Evolutionary conservation across 2,797 vertebrate species (phyloP), one percentile per base, ranked within the genome.

Genomic region (Oreochromis grahami): DNA sequence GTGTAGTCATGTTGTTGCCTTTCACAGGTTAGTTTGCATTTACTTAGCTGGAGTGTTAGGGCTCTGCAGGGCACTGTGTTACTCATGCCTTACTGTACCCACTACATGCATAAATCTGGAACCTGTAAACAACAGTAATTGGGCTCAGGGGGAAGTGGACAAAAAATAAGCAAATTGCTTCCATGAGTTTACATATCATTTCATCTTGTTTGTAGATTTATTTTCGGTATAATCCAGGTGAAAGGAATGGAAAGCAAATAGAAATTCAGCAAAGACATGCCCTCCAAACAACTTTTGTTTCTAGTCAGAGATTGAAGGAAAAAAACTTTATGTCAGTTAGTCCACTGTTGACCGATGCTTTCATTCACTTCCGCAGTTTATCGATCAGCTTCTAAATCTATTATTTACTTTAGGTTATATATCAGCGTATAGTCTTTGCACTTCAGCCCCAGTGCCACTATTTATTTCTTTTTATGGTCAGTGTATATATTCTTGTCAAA

Each of bases 111-210:
- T 79, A 63, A 87, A 87, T 88, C 80, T 83, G 78, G 43, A 82
- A 90, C 65, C 84, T 82, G 93, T 93, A 93, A 95, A 95, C 94
- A 93, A 82, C 78, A 56, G 82, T 95, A 94, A 95, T 95, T 95
- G 91, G 93, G 65, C 95, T 93, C 94, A 90, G 29, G 94, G 89
- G 94, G 86, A 80, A 80, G 58, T 26, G 79, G 82, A 78, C 21
- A 77, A 83, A 88, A 87, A 86, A 84, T 80, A 89, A 80, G 91
- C 70, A 89, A 90, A 78, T 60, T 48, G 48, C 77, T 76, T 83
- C 80, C 63, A 11, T 60, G 80, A 89, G 65, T 80, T 76, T 68
- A 78, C 74, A 50, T 55, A 76, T 84, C 24, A 85, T 87, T 91
- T 91, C 12, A 55, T 50, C 14, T 45, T 21, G 21, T 78, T 60